Conservation (phyloP, 1,140 invertebrate species). For the Neodiprion virginianus region DNA sequence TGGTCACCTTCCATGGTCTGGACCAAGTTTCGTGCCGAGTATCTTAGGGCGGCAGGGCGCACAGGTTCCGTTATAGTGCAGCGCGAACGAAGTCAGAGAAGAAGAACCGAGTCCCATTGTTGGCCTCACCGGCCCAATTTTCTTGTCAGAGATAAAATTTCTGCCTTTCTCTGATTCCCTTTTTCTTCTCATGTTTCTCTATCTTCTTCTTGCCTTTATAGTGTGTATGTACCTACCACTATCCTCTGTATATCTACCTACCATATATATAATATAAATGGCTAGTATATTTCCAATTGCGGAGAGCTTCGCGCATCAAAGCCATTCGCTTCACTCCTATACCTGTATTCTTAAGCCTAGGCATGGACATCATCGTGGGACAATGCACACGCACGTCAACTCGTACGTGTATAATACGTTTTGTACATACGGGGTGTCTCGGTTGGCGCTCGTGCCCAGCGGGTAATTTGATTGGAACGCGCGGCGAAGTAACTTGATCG, state of each 20-base stretch:
- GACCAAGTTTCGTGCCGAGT: not conserved
- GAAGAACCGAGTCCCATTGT: not conserved
- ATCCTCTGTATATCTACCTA: not conserved
- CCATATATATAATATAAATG: not conserved
- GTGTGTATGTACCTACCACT: no score
- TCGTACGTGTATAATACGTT: not conserved
- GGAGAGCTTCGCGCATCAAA: not conserved
- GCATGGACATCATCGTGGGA: not conserved
- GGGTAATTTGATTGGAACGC: not conserved
- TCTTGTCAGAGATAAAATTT: not conserved
- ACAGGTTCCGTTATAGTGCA: not conserved
- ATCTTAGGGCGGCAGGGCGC: not conserved
- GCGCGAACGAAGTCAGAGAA: not conserved
- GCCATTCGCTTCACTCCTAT: not conserved
- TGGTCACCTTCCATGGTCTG: not conserved
- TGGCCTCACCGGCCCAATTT: not conserved
- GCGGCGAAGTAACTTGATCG: not conserved
- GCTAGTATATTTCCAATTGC: not conserved
- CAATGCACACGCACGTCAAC: not conserved
- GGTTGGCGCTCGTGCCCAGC: not conserved
- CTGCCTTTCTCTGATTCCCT: not conserved
- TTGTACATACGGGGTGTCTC: not conserved
- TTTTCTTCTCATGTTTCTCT: no score
- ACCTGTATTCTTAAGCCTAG: no score
- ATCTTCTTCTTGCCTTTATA: no score